These are phyloP conservation scores for Aporophyla lueneburgensis DNA, from an alignment of 2,888 invertebrate species.

Conservation along the genomic window DNA sequence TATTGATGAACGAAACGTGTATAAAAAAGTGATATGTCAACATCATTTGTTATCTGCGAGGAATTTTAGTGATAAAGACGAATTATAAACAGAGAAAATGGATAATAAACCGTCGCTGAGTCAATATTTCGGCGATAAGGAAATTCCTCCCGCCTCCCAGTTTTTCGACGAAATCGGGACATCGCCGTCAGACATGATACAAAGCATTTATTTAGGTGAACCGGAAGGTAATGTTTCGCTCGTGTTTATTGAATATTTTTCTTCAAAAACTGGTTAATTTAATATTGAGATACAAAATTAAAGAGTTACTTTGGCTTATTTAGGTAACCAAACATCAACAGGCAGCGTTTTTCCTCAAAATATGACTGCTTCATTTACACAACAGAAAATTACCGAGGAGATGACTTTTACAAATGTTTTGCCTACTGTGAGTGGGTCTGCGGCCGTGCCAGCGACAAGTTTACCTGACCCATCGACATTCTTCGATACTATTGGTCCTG, in stretches of 20 bases:
- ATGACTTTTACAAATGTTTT: slow-evolving; percentile 80
- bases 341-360: slow-evolving; percentile 76
- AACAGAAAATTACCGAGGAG: slow-evolving; percentile 77
- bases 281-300: neutral
- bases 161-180: slow-evolving; percentile 89
- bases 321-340: slow-evolving; percentile 73
- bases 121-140: slow-evolving; percentile 90
- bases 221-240: slow-evolving; percentile 75
- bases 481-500: slow-evolving; percentile 88
- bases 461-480: slow-evolving; percentile 89
- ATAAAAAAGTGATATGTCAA: neutral
- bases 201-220: slow-evolving; percentile 87
- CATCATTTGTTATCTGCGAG: slow-evolving; percentile 48
- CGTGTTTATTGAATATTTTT: slow-evolving; percentile 31
- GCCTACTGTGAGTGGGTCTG: slow-evolving; percentile 82
- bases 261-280: neutral
- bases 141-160: slow-evolving; percentile 85
- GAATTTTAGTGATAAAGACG: slow-evolving; percentile 40
- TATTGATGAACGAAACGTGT: too few species aligned
- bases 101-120: slow-evolving; percentile 90
- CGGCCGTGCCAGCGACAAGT: slow-evolving; percentile 82
- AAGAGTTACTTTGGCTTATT: slow-evolving; percentile 40
- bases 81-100: slow-evolving; percentile 75
- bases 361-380: slow-evolving; percentile 80
- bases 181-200: slow-evolving; percentile 87